These are phyloP conservation scores for Arothron firmamentum DNA, from an alignment of 2,113 vertebrate genomes.

Conservation along the genomic window DNA sequence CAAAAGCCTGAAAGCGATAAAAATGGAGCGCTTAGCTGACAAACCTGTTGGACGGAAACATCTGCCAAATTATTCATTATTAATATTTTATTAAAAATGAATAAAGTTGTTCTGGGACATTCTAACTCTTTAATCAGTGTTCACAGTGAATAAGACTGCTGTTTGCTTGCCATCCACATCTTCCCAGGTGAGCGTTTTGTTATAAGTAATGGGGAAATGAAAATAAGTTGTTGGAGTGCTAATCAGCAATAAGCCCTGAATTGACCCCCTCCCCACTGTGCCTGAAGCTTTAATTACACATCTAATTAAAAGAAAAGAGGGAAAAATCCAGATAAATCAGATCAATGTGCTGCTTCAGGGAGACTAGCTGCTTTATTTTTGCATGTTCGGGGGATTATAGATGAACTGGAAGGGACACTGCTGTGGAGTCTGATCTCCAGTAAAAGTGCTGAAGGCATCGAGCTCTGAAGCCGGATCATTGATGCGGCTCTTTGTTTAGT, in stretches of 20 bases:
- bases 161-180: neutral
- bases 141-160: neutral
- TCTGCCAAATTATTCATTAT: too few relatives aligned
- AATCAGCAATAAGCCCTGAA: conserved; percentile 50
- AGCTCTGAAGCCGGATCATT: conserved; percentile 17
- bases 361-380: conserved; percentile 43
- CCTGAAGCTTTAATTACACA: conserved; percentile 49
- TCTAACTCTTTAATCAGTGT: too few relatives aligned
- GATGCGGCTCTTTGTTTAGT: conserved; percentile 9
- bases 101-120: neutral
- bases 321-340: conserved; percentile 37
- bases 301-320: conserved; percentile 53
- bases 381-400: conserved; percentile 41
- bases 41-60: too few relatives aligned
- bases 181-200: conserved; percentile 20
- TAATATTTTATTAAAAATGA: too few relatives aligned
- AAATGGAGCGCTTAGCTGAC: neutral
- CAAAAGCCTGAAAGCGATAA: conserved; percentile 64
- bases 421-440: conserved; percentile 45
- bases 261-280: conserved; percentile 4
- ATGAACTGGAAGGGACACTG: conserved; percentile 17
- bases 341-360: too few relatives aligned
- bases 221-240: conserved; percentile 49
- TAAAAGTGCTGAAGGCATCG: conserved; percentile 11
- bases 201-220: conserved; percentile 30